Percentiles rank a stretch among this genome's conserved stretches.
Evolutionary conservation across 2,113 vertebrate species (phyloP).

Genomic region (Phalacrocorax pelagicus): DNA sequence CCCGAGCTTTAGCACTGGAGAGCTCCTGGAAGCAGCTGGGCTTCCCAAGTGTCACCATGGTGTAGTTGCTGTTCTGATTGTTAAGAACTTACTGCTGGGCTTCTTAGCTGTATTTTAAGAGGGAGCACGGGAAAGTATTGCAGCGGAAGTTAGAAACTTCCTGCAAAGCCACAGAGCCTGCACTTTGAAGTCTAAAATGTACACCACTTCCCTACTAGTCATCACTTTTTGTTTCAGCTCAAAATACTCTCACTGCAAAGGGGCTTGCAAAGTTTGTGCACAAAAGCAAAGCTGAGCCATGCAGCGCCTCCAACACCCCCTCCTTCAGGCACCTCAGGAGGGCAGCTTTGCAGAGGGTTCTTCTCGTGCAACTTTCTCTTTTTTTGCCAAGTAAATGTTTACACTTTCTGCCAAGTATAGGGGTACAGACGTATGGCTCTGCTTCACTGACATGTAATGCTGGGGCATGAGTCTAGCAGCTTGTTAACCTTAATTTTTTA

Average conservation of each 20-base stretch:
- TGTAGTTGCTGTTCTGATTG: background rate
- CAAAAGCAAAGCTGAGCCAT: background rate
- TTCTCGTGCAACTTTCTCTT: background rate
- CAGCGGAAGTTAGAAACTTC: conserved; percentile 21
- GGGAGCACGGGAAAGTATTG: background rate
- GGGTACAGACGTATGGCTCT: background rate
- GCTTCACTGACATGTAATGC: background rate
- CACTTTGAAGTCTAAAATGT: background rate
- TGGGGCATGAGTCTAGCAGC: background rate
- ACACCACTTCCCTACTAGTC: background rate
- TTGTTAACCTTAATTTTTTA: background rate
- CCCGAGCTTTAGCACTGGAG: background rate
- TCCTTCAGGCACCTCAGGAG: background rate
- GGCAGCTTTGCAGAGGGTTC: background rate
- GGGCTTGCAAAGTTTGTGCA: background rate
- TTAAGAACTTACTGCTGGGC: background rate
- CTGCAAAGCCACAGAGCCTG: background rate
- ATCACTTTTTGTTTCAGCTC: background rate
- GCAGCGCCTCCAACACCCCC: background rate
- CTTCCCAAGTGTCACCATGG: background rate
- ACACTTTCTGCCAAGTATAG: background rate
- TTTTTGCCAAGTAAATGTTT: background rate
- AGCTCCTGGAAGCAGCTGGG: background rate
- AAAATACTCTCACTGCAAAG: background rate
- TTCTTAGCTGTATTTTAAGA: background rate